Evolutionary conservation across 2,113 vertebrate genomes (phyloP).

Genomic region (Choloepus hoffmanni): DNA sequence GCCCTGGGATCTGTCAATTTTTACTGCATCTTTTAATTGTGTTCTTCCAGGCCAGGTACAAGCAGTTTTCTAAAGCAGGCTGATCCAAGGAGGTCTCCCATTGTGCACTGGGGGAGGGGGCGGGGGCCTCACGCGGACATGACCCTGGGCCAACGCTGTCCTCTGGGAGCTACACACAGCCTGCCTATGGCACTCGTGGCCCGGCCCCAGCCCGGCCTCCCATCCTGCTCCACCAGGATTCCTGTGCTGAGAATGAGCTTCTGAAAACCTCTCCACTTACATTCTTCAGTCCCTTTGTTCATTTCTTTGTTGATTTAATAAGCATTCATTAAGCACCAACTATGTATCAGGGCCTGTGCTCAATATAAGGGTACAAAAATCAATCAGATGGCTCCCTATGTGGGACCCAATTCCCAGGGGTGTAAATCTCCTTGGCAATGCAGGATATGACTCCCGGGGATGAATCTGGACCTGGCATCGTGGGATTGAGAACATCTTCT

Average conservation of each 20-base stretch:
- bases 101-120: slow-evolving; percentile 1
- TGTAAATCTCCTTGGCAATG: no score
- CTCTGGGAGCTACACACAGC: not conserved
- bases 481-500: no score
- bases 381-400: not conserved
- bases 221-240: not conserved
- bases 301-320: not conserved
- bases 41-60: slow-evolving; percentile 85
- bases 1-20: slow-evolving; percentile 88
- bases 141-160: not conserved
- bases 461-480: no score
- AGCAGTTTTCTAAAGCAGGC: slow-evolving; percentile 84
- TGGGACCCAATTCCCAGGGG: no score
- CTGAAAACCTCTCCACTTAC: not conserved
- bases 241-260: not conserved
- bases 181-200: rapidly evolving
- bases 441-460: no score
- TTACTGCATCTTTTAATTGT: slow-evolving; percentile 89
- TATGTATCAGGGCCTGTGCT: not conserved
- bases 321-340: not conserved
- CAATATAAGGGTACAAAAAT: not conserved
- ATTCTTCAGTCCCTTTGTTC: not conserved
- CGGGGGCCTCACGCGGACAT: not conserved
- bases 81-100: slow-evolving; percentile 69
- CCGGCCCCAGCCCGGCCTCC: not conserved